These are phyloP conservation scores for Patiria miniata DNA, from an alignment of 35 echinoderm and acorn worm species.

Conservation along the genomic window DNA sequence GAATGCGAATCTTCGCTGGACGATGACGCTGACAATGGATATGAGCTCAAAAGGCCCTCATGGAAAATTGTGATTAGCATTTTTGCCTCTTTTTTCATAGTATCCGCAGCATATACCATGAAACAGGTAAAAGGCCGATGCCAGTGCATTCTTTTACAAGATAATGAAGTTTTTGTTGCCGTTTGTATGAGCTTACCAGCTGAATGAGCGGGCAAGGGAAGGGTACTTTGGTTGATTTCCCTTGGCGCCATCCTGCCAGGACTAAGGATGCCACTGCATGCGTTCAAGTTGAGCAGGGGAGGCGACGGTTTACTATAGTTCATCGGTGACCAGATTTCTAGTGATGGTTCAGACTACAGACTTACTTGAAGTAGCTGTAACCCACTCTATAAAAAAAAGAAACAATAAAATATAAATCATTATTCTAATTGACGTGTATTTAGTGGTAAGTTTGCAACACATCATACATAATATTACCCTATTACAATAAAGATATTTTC, in stretches of 20 bases:
- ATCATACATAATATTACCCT: no score
- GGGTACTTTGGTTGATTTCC: conserved; percentile 53
- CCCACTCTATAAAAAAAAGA: neutral
- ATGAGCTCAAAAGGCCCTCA: no score
- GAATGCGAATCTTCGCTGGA: no score
- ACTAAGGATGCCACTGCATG: neutral
- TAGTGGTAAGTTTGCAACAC: no score
- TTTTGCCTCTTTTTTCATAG: no score
- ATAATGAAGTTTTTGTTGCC: conserved; percentile 26
- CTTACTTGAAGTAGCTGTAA: neutral
- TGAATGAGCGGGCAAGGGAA: neutral
- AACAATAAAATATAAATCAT: neutral
- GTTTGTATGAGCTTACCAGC: conserved; percentile 14
- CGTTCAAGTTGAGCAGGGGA: neutral
- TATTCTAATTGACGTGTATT: no score
- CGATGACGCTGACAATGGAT: no score
- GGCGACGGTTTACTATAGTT: neutral
- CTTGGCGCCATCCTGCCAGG: conserved; percentile 12
- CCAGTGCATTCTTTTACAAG: neutral
- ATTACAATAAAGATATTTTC: no score
- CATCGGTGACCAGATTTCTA: neutral
- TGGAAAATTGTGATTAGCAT: no score
- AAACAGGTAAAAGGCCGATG: conserved; percentile 16
- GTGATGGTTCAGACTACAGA: neutral
- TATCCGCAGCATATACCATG: no score